Evolutionary conservation across 2,888 invertebrate genomes (phyloP).

Genomic region (Endotricha flammealis): DNA sequence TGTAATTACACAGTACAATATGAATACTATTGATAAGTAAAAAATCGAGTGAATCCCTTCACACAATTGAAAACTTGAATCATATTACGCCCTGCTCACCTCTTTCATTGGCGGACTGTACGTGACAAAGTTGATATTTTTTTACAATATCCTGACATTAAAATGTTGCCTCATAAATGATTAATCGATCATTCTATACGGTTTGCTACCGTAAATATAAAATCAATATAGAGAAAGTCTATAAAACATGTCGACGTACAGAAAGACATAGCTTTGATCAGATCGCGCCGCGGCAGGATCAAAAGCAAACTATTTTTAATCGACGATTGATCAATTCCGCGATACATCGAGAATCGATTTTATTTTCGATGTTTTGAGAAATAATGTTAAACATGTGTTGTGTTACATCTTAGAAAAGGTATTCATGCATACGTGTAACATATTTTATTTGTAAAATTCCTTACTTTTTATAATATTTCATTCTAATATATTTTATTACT

Average conservation of each 20-base stretch:
- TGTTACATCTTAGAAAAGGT: too few relatives aligned
- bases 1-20: too few relatives aligned
- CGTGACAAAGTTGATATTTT: too few relatives aligned
- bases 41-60: too few relatives aligned
- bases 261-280: constrained; percentile 43
- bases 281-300: constrained; percentile 39
- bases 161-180: neutral
- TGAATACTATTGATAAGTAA: too few relatives aligned
- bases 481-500: too few relatives aligned
- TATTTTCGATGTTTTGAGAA: constrained; percentile 12
- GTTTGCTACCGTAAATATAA: constrained; percentile 8
- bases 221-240: constrained; percentile 29
- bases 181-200: neutral
- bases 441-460: too few relatives aligned
- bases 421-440: too few relatives aligned
- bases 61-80: too few relatives aligned
- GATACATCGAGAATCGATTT: constrained; percentile 30
- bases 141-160: neutral
- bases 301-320: constrained; percentile 43
- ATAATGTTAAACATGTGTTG: neutral
- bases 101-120: too few relatives aligned
- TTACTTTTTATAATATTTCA: too few relatives aligned
- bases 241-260: constrained; percentile 35
- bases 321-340: constrained; percentile 46
- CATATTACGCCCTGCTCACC: too few relatives aligned